Base-by-base conservation (phyloP, 2,113 vertebrate genomes). In the Nannobrachium achirus region DNA sequence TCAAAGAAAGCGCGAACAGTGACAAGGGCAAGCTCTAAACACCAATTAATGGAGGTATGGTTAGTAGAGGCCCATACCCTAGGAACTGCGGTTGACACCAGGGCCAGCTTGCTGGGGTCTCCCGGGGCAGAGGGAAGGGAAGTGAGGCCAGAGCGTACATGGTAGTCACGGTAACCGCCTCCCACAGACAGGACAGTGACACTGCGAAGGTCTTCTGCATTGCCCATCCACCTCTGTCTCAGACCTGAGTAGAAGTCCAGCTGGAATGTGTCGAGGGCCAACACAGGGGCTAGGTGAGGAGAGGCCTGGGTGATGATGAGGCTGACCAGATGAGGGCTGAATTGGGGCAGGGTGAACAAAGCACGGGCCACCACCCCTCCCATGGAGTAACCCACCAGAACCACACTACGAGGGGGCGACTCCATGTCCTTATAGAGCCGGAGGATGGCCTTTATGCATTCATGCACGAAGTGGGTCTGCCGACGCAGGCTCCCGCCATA, bases 21-120 rank as follows among this genome's bases (percentile, higher is more conserved):
- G 45, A 95, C 94, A 50, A 99, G 89, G 42, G 98, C 94, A 42
- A 99, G 91, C 76, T 99, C 96, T 86, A 98, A 99, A 88, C 97
- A 99, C 97, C 97, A 99, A 56, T 98, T 97, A 45, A 99, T 98
- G 63, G 97, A 98, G 57, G 98, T 94, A 56, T 99, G 97, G 66
- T 98, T 97, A 52, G 97, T 98, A 74, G 97, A 99, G 48, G 95
- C 94, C 97, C 97, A 99, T 0, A 94, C 95, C 84, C 94, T 92
- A 76, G 97, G 97, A 71, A 99, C 94, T 56, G 95, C 95, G 56
- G 97, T 97, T 19, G 99, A 97, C 97, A 98, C 95, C 75, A 98
- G 90, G 66, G 96, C 96, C 87, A 98, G 92, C 91, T 98, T 96
- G 90, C 93, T 95, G 66, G 89, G 91, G 78, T 97, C 93, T 86